phyloP scores from a whole-genome alignment of 1,140 invertebrate genomes.

The Drosophila yakuba region DNA sequence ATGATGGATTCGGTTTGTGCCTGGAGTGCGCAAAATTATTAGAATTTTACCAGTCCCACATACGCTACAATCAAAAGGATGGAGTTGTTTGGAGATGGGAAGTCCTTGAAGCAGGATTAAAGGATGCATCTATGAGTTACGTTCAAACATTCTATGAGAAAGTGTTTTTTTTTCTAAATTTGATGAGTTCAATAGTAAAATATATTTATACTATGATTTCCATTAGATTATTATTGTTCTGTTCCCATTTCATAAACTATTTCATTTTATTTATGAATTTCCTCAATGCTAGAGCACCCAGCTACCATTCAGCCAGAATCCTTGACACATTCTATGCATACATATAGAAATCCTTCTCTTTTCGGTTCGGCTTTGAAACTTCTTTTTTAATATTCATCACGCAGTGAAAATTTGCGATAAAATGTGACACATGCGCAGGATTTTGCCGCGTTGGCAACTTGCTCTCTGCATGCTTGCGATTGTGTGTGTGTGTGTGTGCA shows the following conservation, averaged over 20 bases:
- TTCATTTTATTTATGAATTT: not conserved
- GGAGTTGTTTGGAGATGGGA: slow-evolving; percentile 17
- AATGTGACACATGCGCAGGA: slow-evolving; percentile 78
- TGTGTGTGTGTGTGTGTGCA: slow-evolving; percentile 8
- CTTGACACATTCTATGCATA: slow-evolving; percentile 26
- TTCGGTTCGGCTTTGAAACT: slow-evolving; percentile 56
- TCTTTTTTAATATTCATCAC: slow-evolving; percentile 76
- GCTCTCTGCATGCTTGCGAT: slow-evolving; percentile 1
- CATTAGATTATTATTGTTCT: no score
- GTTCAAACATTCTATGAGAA: no score
- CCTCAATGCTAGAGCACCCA: slow-evolving; percentile 18
- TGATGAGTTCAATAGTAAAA: no score
- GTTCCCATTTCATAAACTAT: no score
- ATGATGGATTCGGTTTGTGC: slow-evolving; percentile 84
- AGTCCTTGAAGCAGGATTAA: not conserved
- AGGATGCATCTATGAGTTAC: no score
- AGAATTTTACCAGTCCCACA: slow-evolving; percentile 64
- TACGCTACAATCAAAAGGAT: slow-evolving; percentile 34
- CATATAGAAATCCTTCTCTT: slow-evolving; percentile 52
- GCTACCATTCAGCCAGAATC: slow-evolving; percentile 21
- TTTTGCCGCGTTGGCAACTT: slow-evolving; percentile 74
- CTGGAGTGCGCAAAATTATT: slow-evolving; percentile 81
- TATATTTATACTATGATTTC: no score
- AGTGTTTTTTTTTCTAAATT: no score
- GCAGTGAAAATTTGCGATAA: slow-evolving; percentile 63